Conservation (phyloP, 2,797 vertebrate species). For the Liasis olivaceus region DNA sequence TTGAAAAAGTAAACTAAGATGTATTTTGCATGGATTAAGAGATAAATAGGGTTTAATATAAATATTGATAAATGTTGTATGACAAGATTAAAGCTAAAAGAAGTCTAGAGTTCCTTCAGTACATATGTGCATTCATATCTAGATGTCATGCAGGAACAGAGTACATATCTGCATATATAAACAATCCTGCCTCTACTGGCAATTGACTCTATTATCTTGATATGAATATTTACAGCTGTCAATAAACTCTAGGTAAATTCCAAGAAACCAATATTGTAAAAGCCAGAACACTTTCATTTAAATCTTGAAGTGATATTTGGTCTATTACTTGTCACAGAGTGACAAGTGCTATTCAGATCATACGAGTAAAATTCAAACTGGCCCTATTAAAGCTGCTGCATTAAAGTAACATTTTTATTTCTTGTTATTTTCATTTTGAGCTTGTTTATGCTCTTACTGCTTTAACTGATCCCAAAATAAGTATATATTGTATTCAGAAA, state of each 20-base stretch:
- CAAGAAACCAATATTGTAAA: slow-evolving; percentile 14
- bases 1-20: slow-evolving; percentile 30
- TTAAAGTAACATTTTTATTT: not conserved
- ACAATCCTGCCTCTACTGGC: not conserved
- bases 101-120: slow-evolving; percentile 25
- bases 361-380: not conserved
- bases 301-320: not conserved
- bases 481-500: not conserved
- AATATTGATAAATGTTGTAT: slow-evolving; percentile 17
- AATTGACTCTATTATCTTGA: not conserved
- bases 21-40: slow-evolving; percentile 26
- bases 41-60: slow-evolving; percentile 13
- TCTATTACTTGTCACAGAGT: too few relatives aligned
- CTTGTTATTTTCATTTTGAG: not conserved
- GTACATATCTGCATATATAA: not conserved
- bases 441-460: not conserved
- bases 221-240: not conserved
- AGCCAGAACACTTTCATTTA: slow-evolving; percentile 20
- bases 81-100: slow-evolving; percentile 15
- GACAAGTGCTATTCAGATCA: not conserved
- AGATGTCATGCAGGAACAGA: not conserved
- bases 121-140: not conserved
- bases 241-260: not conserved
- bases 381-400: not conserved
- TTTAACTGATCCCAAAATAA: not conserved